Percentiles rank a stretch among this genome's conserved stretches.
Conservation (phyloP, 2,797 vertebrate species). For the Mormyrops boulengeri region DNA sequence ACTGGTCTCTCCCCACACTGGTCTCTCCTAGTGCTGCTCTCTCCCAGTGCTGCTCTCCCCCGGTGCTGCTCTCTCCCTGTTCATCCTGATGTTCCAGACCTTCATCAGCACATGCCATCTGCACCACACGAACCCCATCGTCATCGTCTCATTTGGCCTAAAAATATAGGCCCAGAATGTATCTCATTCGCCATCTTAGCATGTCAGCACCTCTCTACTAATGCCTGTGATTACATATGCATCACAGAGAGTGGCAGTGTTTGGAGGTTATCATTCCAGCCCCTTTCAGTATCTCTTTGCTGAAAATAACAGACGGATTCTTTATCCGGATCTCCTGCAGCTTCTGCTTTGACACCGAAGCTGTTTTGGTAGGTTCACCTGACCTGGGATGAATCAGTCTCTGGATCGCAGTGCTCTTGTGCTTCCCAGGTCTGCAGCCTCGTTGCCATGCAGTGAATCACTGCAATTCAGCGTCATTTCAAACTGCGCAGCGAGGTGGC, state of each 20-base stretch:
- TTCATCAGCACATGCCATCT: slow-evolving; percentile 68
- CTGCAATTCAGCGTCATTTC: not conserved
- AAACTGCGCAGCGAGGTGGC: not conserved
- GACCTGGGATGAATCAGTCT: not conserved
- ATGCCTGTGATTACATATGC: not conserved
- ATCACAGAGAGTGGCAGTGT: not conserved
- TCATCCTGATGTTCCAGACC: slow-evolving; percentile 46
- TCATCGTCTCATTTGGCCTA: slow-evolving; percentile 6
- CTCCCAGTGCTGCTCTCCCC: not conserved
- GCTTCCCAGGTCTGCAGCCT: not conserved
- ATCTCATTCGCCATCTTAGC: not conserved
- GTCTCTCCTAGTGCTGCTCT: not conserved
- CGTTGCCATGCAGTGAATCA: not conserved
- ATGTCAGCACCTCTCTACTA: not conserved
- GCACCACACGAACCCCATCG: slow-evolving; percentile 49
- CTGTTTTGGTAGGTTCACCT: not conserved
- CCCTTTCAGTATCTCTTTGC: not conserved
- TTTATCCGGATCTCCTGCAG: not conserved
- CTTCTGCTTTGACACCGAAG: not conserved
- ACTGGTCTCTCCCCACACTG: too few species aligned
- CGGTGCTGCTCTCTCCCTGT: slow-evolving; percentile 33
- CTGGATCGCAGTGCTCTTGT: not conserved
- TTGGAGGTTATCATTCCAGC: not conserved
- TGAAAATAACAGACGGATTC: not conserved
- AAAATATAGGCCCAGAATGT: not conserved